Base-by-base conservation (phyloP, 92 coral and sea anemone genomes). In the Zoanthus sociatus region DNA sequence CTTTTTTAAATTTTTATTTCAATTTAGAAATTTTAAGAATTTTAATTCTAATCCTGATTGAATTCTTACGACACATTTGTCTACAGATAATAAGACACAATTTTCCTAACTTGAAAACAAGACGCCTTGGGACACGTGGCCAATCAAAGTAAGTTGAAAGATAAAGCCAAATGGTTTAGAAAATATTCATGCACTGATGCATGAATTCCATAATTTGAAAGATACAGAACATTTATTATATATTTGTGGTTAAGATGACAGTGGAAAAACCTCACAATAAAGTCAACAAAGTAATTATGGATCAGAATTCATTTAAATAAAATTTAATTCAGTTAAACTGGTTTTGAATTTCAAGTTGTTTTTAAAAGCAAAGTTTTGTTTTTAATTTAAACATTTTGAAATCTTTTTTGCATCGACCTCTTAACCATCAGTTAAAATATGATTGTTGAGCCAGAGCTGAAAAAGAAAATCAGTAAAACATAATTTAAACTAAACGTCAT, bases 101-200 rank as follows among this genome's bases (percentile, higher is more conserved):
- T 47, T 97, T 97, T 84, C 99, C 99, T 33, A 95, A 97, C 87
- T 93, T 97, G 63, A 97, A 97, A 87, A 97, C 99, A 33, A 83
- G 99, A 81, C 87, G 99, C 26, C 93, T 97, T 12, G 99, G 99
- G 12, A 97, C 99, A 50, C 88, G 99, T 77, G 99, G 99, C 0
- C 99, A 97, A 66, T 97, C 99, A 9, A 97, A 97, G 99, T 97
- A 84, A 93, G 99, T 89, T 73, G 47, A 37, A 10, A 37, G 46
- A 53, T 3, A 16, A 44, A 78, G 18, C 15, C 18, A 17, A 32
- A 53, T 21, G 45, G 15, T 48, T 20, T 11, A 7, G 61, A 50
- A 51, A 10, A 30, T 16, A 4, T 26, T 26, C 26, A 26, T 11
- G 50, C 37, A 18, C 30, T 12, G 18, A 73, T 61, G 42, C 42